Evolutionary conservation across 2,113 vertebrate species (phyloP).

Genomic region (Lepisosteus osseus): DNA sequence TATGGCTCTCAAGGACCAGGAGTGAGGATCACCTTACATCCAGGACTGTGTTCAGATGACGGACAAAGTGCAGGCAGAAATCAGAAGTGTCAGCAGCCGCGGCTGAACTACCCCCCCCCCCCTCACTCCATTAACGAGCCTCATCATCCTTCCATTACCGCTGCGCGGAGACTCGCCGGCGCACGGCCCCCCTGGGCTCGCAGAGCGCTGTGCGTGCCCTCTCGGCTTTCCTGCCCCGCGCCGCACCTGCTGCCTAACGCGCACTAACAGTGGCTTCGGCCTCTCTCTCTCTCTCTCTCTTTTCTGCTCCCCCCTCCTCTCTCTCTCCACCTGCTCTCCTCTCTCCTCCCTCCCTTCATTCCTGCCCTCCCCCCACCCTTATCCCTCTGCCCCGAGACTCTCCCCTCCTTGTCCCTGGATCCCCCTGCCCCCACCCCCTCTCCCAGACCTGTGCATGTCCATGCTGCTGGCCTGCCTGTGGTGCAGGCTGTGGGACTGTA

Average conservation of each 20-base stretch:
- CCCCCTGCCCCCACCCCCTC: neutral
- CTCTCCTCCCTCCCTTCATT: neutral
- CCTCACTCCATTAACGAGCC: neutral
- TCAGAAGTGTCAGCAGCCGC: too few relatives aligned
- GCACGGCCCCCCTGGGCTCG: too few relatives aligned
- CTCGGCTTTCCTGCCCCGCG: too few relatives aligned
- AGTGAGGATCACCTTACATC: too few relatives aligned
- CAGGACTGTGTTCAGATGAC: too few relatives aligned
- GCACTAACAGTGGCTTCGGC: neutral
- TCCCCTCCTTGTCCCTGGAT: neutral
- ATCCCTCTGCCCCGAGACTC: neutral
- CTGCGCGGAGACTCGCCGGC: too few relatives aligned
- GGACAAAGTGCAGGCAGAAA: too few relatives aligned
- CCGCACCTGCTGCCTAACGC: too few relatives aligned
- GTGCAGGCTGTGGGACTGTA: slow-evolving; percentile 61
- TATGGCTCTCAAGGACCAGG: too few relatives aligned
- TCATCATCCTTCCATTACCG: neutral
- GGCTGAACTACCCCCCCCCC: too few relatives aligned
- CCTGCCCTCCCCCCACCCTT: neutral
- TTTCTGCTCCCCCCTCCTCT: neutral
- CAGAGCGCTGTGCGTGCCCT: too few relatives aligned
- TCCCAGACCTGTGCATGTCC: slow-evolving; percentile 58
- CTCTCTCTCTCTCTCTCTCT: neutral
- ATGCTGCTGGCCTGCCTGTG: slow-evolving; percentile 64
- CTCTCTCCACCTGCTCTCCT: neutral